Base-by-base conservation (phyloP, 2,113 vertebrate species). In the Tachysurus fulvidraco region DNA sequence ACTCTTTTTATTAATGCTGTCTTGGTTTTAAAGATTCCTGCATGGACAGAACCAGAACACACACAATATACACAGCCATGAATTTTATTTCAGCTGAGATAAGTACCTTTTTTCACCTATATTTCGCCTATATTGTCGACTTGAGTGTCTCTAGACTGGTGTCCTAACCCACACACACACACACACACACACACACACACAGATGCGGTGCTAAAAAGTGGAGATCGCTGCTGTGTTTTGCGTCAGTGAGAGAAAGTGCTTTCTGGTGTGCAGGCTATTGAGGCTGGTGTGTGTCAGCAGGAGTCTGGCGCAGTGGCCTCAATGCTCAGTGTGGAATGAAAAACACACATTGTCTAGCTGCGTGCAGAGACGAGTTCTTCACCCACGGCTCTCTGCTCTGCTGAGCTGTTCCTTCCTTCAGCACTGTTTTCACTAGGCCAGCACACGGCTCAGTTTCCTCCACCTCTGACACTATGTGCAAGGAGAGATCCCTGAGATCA, bases 321-420 rank as follows among this genome's bases (percentile, higher is more conserved):
- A 52, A 83, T 28, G 19, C 59, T 81, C n/a, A 21, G 60, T 17
- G 23, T 5, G 10, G 62, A 64, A 83, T 88, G 67, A 88, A 85
- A 84, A 74, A 88, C 67, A 84, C 81, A 84, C 85, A 89, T 90
- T 88, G 88, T 88, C 54, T 76, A 79, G 57, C 55, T 44, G 25
- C 41, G 30, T 14, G 19, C 55, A 80, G 77, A 82, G 44, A 79
- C 30, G 55, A 76, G 77, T 14, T 36, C 83, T 85, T 52, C 87
- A 87, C 79, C 82, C 88, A 81, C 78, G 28, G 30, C 77, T 86
- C 77, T 85, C 85, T 91, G 69, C 60, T 55, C 65, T 83, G 54
- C 54, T 81, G 59, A 87, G 83, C 71, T 16, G 62, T 80, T 88
- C 19, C 79, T 87, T 91, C 60, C 79, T 83, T 28, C 30, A 77